Evolutionary conservation across 1,140 invertebrate species (phyloP), one percentile per base, ranked within the genome.

Genomic region (Magallana ariakensis): DNA sequence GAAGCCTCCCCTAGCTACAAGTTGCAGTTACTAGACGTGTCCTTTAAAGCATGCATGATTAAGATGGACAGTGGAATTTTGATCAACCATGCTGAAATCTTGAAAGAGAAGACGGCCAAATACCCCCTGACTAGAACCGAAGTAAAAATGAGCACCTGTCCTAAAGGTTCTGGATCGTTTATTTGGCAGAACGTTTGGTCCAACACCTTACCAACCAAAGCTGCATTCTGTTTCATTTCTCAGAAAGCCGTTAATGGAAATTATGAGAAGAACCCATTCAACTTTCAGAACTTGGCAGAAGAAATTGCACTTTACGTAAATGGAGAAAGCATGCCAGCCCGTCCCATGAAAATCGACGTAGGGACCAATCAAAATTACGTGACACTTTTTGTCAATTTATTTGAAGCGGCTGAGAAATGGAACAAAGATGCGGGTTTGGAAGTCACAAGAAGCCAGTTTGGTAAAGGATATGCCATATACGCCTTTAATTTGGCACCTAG

Each of bases 371-470:
- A 83, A 81, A 88, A 85, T 85, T 85, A 88, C 84, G 70, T 80
- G 13, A 82, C 87, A 22, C 66, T 84, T 11, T 87, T 53, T 33
- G 83, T 85, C 33, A 87, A 60, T 19, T 83, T 87, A 15, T 87
- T 87, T n/a, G 87, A 87, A 83, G 83, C 58, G 15, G 54, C 66
- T 62, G 80, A 85, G 60, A 87, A 81, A 81, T 87, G 87, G 87
- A 87, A 87, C 46, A 85, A 81, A 60, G 84, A 88, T 54, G 16
- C 84, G 0, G 87, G 87, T 57, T 60, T 88, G 9, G 9, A 56
- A 33, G 83, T 87, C 11, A 57, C 7, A n/a, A 82, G 87, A 87
- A 11, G 1, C 2, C 56, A 81, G n/a, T 88, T 85, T 83, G 62
- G 62, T 33, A 26, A 70, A 33, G 87, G 87, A 15, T 88, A 82